Base-by-base conservation (phyloP, 2,797 vertebrate species). In the Sebastolobus alascanus region DNA sequence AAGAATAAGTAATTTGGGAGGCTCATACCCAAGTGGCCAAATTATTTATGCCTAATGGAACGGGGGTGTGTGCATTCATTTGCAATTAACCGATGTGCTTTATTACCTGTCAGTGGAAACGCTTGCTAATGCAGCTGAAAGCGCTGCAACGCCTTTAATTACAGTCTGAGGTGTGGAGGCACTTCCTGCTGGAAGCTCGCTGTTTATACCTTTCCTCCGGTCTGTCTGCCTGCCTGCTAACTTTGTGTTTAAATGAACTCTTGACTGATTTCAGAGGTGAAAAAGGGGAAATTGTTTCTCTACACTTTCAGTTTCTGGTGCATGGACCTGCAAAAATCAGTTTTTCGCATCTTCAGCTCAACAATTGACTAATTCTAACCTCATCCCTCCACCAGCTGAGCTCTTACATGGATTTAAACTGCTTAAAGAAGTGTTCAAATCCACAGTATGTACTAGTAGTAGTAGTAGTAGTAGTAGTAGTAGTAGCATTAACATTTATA, bases 1-100 rank as follows among this genome's bases (percentile, higher is more conserved):
- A 96, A 95, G 95, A 96, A 96, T 96, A 94, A 92, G 94, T 96
- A 96, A 96, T 96, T 95, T 95, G 92, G 91, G 92, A 94, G 90
- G 93, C 95, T 90, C 87, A 68, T 90, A 95, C 95, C 95, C 95
- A 95, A 94, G 95, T 94, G 96, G 94, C 95, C 96, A 94, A 93
- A 95, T 96, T 96, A 96, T 96, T 95, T 96, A 96, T 96, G 94
- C 95, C 91, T 96, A 95, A 96, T 95, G 94, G 92, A 96, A 95
- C 80, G 70, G 87, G 90, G 90, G 91, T 75, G 87, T 64, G 89
- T 46, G 90, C 85, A 87, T 94, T 95, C 92, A 92, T 95, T 94
- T 92, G 94, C 94, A 95, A 95, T 96, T 95, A 95, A 94, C 86
- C 76, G 43, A 90, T 86, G 68, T 87, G 90, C 91, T 93, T 93